A percentile compares a stretch with the other conserved stretches of the same genome.
Evolutionary conservation across 2,113 vertebrate species (phyloP).

Genomic region (Carassius gibelio): DNA sequence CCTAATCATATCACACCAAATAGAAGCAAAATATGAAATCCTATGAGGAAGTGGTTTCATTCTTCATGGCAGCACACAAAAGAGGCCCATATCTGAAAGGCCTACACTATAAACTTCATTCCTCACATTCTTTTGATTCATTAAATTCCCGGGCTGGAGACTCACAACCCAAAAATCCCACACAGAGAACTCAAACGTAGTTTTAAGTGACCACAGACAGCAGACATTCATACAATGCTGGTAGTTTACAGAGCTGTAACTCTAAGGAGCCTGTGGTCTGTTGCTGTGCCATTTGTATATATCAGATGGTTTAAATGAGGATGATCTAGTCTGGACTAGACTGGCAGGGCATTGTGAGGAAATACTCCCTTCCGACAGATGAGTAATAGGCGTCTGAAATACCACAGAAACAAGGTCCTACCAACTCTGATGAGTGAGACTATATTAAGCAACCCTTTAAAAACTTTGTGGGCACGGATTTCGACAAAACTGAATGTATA

Average conservation of each 20-base stretch:
- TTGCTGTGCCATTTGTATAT: conserved; percentile 1
- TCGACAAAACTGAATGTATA: background rate
- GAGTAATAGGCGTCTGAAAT: conserved; percentile 27
- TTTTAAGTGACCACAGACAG: conserved; percentile 15
- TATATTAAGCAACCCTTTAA: conserved; percentile 26
- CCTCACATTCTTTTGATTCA: conserved; percentile 19
- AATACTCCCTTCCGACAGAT: conserved; percentile 21
- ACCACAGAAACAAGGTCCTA: conserved; percentile 8
- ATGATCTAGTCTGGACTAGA: conserved; percentile 21
- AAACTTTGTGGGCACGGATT: background rate
- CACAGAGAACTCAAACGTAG: background rate
- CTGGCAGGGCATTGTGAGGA: background rate
- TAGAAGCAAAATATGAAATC: background rate
- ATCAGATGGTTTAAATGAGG: conserved; percentile 3
- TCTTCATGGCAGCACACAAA: background rate
- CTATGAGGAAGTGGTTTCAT: background rate
- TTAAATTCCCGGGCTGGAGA: background rate
- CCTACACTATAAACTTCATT: background rate
- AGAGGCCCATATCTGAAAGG: background rate
- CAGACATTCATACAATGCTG: background rate
- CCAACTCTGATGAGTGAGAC: background rate
- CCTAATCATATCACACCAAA: conserved; percentile 1
- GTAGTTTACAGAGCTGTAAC: background rate
- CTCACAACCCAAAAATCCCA: background rate
- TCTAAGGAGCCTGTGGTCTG: background rate